phyloP scores from a whole-genome alignment of 2,113 vertebrate species.

The Dasypus novemcinctus region DNA sequence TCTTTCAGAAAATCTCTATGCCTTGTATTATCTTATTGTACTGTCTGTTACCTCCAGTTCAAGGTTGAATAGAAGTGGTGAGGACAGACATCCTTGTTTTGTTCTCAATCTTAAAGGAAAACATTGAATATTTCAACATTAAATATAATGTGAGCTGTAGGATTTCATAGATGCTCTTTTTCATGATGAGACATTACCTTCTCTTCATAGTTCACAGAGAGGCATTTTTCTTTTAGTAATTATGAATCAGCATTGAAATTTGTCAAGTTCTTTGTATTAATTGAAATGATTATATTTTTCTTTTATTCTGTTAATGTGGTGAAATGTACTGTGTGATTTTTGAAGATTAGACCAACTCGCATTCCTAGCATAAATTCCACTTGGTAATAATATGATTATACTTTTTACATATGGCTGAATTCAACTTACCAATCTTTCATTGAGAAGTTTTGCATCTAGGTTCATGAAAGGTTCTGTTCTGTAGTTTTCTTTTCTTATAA shows the following conservation, averaged over 20 bases:
- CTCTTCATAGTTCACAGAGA: neutral
- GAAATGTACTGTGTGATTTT: neutral
- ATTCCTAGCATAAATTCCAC: slow-evolving; percentile 5
- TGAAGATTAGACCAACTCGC: neutral
- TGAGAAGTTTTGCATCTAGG: neutral
- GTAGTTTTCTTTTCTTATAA: neutral
- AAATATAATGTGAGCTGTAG: neutral
- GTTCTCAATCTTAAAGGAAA: neutral
- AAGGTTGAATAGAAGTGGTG: neutral
- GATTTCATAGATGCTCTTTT: neutral
- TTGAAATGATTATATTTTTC: neutral
- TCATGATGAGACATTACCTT: neutral
- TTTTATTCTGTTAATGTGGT: slow-evolving; percentile 16
- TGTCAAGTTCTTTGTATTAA: slow-evolving; percentile 22
- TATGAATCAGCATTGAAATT: neutral
- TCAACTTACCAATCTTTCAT: neutral
- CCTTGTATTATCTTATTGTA: neutral
- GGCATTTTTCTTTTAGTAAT: neutral
- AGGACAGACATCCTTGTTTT: neutral
- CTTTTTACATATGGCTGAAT: neutral
- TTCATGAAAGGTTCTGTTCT: neutral
- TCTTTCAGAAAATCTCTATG: neutral
- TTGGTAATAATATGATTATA: neutral
- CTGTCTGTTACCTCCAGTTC: neutral
- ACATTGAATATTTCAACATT: neutral